phyloP scores from a whole-genome alignment of 2,113 vertebrate genomes.

The Hippocampus mohnikei region DNA sequence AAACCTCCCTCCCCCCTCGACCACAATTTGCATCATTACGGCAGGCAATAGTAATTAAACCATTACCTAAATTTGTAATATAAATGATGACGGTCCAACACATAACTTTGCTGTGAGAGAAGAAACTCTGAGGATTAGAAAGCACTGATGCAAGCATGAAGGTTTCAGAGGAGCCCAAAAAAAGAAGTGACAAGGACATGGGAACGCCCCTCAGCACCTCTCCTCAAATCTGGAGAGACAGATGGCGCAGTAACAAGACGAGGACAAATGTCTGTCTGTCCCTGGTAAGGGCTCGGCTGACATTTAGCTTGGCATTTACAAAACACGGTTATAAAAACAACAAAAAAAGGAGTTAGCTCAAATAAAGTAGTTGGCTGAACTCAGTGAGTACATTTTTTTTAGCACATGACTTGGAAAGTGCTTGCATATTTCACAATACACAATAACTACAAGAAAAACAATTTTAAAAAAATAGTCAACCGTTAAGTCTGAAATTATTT shows the following conservation, averaged over 20 bases:
- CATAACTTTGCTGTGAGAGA: not conserved
- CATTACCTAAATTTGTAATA: conserved; percentile 38
- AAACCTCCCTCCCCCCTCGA: conserved; percentile 26
- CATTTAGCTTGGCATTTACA: conserved; percentile 65
- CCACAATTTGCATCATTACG: conserved; percentile 48
- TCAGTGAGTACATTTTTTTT: not conserved
- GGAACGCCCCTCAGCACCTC: conserved; percentile 43
- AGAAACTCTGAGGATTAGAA: not conserved
- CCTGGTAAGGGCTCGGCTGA: conserved; percentile 34
- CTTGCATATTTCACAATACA: no score
- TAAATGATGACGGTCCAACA: conserved; percentile 23
- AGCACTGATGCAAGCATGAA: conserved; percentile 6
- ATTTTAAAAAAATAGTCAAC: no score
- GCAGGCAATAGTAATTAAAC: conserved; percentile 41
- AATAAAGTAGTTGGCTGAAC: conserved; percentile 20
- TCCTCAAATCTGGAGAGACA: conserved; percentile 50
- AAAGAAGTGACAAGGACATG: conserved; percentile 31
- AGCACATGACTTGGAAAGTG: no score
- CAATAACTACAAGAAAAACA: no score
- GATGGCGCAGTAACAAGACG: conserved; percentile 52
- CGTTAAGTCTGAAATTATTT: no score
- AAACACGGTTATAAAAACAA: conserved; percentile 37
- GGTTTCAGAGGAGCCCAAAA: conserved; percentile 15
- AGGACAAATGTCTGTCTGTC: conserved; percentile 57
- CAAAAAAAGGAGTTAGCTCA: conserved; percentile 4